Base-by-base conservation (phyloP, 53 echinoderm and acorn worm genomes). In the Paracentrotus lividus region DNA sequence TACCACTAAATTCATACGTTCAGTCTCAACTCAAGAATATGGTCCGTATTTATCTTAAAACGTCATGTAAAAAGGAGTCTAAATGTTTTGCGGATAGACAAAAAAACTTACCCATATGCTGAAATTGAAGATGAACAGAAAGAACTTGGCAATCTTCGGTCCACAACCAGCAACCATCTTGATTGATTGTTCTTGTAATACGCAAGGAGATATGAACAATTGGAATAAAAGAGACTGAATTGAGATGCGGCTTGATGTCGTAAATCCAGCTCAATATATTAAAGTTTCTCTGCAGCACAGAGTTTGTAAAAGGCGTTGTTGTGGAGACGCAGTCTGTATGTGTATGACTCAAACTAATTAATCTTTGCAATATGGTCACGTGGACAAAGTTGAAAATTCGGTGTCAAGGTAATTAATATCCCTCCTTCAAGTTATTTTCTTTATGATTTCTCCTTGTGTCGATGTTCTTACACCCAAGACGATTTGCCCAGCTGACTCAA, bases 111-210 rank as follows among this genome's bases (percentile, higher is more conserved):
- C 88, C 88, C 54, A 56, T 38, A 88, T 51, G 54, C 34, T 38
- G 32, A 88, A 88, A 40, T 88, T 88, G 88, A 88, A 88, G 36
- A 88, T 34, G 38, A 88, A 88, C 15, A 88, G 21, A 38, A 88
- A 34, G 9, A 88, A 29, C 24, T 88, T 88, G 8, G 88, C 88
- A 32, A 88, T 53, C 23, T 88, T 88, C 0, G 88, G 54, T 33
- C 88, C 88, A 88, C 88, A 88, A 21, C 88, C 88, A 15, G 54
- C 88, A 38, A 88, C 88, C 88, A 85, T 85, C 12, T 85, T 85
- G 85, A 85, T 85, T 85, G 14, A 72, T 72, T 38, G 36, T 18
- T 36, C 36, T 72, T 8, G 6, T 38, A n/a, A n/a, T 9, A 24
- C 2, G 20, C 14, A 72, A 72, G 40, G 6, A 13, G 12, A 67